A percentile compares a stretch with the other conserved stretches of the same genome.
These are phyloP conservation scores for Cirrhinus mrigala DNA, from an alignment of 2,797 vertebrate genomes.

Conservation along the genomic window DNA sequence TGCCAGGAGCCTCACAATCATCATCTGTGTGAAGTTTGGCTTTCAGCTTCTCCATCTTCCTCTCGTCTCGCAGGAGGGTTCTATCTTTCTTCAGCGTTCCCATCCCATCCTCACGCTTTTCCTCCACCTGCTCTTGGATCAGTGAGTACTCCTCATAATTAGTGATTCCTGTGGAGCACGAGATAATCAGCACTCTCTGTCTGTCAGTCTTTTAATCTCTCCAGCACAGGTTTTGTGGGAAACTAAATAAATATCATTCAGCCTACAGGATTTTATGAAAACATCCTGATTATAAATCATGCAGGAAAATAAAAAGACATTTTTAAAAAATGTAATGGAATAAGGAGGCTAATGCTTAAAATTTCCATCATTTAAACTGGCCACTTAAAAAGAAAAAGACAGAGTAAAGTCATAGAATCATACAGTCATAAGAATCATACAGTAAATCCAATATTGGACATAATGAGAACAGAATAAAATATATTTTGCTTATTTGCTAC, in stretches of 20 bases:
- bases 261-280: not conserved
- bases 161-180: conserved; percentile 88
- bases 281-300: not conserved
- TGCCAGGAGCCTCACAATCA: conserved; percentile 84
- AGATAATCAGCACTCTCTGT: conserved; percentile 9
- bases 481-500: not conserved
- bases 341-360: not conserved
- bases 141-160: conserved; percentile 99
- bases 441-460: not conserved
- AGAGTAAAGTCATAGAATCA: not conserved
- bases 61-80: conserved; percentile 91
- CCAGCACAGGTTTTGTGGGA: not conserved
- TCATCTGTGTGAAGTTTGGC: conserved; percentile 98
- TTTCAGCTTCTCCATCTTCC: conserved; percentile 99
- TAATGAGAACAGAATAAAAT: not conserved
- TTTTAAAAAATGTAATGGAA: not conserved
- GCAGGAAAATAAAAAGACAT: not conserved
- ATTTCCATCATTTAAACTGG: not conserved
- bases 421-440: not conserved
- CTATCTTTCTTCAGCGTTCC: conserved; percentile 95
- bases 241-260: conserved; percentile 7
- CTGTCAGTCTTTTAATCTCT: not conserved
- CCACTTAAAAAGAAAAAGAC: not conserved
- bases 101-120: conserved; percentile 93
- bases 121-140: conserved; percentile 92